Conservation (phyloP, 2,888 invertebrate genomes). For the Ceraclea dissimilis region DNA sequence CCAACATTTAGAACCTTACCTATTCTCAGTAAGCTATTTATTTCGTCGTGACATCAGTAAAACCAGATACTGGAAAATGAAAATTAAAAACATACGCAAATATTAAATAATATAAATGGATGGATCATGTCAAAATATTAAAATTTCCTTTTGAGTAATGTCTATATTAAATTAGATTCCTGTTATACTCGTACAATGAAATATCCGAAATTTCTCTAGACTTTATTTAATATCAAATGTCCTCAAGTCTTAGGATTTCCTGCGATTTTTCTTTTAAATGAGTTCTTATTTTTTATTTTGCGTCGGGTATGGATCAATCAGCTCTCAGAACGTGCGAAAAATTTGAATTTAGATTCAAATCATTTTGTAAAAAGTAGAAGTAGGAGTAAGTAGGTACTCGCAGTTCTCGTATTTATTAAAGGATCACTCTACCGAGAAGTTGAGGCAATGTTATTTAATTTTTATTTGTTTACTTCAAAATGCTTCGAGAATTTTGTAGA, state of each 20-base stretch:
- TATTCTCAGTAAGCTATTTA: no score
- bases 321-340: neutral
- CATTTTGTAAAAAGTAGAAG: neutral
- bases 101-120: no score
- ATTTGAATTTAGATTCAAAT: neutral
- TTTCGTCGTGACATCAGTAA: no score
- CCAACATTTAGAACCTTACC: no score
- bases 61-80: no score
- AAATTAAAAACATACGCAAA: no score
- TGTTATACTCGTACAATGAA: neutral
- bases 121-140: neutral
- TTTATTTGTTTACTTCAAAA: no score
- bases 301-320: conserved; percentile 1
- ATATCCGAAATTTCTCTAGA: neutral
- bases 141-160: neutral
- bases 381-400: no score
- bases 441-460: neutral
- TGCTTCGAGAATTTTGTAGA: no score
- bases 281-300: neutral
- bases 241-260: neutral
- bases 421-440: neutral
- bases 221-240: conserved; percentile 2
- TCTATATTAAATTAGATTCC: neutral
- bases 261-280: neutral
- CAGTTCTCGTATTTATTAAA: neutral